phyloP scores from a whole-genome alignment of 2,888 invertebrate species.

The Dermolepida albohirtum region DNA sequence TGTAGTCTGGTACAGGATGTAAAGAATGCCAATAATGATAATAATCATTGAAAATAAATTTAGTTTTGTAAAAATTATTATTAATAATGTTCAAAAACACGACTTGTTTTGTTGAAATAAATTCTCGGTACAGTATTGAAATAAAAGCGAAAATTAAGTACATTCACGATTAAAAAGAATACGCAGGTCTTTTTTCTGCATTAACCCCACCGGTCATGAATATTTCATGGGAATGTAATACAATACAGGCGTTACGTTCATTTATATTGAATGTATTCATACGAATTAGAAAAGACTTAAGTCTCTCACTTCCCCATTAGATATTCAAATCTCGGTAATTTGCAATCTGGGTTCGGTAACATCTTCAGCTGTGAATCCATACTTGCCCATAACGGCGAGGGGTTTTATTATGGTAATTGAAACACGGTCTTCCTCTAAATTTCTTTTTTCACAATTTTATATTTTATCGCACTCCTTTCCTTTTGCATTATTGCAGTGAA shows the following conservation, averaged over 20 bases:
- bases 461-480: neutral
- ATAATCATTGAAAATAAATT: too few species aligned
- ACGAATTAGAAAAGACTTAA: constrained; percentile 18
- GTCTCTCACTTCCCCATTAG: constrained; percentile 14
- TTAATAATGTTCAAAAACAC: too few species aligned
- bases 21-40: too few species aligned
- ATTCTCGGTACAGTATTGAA: too few species aligned
- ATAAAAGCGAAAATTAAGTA: too few species aligned
- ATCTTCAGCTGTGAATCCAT: constrained; percentile 20
- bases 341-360: constrained; percentile 29
- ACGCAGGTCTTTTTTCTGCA: too few species aligned
- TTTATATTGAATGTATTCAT: constrained; percentile 10
- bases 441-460: constrained; percentile 1
- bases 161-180: too few species aligned
- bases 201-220: neutral
- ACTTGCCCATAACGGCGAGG: constrained; percentile 25
- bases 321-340: constrained; percentile 33
- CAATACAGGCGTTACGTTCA: constrained; percentile 8
- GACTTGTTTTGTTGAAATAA: too few species aligned
- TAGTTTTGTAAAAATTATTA: too few species aligned
- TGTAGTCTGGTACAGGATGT: too few species aligned
- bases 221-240: constrained; percentile 11
- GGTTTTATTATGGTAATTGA: constrained; percentile 35
- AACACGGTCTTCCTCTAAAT: constrained; percentile 5
- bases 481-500: constrained; percentile 1